Conservation (phyloP, 2,888 invertebrate species). For the Lydus trimaculatus region DNA sequence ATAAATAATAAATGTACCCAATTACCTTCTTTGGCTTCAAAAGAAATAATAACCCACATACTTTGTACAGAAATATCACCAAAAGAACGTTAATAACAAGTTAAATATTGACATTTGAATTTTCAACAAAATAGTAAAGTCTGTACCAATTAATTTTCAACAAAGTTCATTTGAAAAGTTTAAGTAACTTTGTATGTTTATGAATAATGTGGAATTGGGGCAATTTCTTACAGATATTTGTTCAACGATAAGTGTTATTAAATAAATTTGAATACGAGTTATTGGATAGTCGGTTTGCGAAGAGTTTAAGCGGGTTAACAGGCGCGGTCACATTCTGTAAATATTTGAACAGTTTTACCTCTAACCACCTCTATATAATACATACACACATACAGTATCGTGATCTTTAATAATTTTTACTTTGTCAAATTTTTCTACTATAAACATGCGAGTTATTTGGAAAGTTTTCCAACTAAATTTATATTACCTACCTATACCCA, state of each 20-base stretch:
- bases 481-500: background rate
- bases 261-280: constrained; percentile 50
- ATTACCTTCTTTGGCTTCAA: background rate
- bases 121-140: background rate
- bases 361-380: constrained; percentile 22
- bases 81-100: background rate
- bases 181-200: background rate
- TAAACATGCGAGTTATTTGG: too few species aligned
- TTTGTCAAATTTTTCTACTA: too few species aligned
- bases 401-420: background rate
- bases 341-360: constrained; percentile 48
- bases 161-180: background rate
- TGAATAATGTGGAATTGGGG: constrained; percentile 2
- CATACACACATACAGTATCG: background rate
- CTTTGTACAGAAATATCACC: background rate
- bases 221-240: constrained; percentile 24
- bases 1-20: background rate
- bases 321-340: constrained; percentile 53
- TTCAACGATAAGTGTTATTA: constrained; percentile 30
- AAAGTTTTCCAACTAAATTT: background rate
- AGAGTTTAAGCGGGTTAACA: constrained; percentile 43
- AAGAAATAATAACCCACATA: background rate
- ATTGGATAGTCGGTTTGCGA: constrained; percentile 44
- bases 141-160: background rate
- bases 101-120: background rate